Evolutionary conservation across 2,888 invertebrate genomes (phyloP).

Genomic region (Cecidostiba fungosa): DNA sequence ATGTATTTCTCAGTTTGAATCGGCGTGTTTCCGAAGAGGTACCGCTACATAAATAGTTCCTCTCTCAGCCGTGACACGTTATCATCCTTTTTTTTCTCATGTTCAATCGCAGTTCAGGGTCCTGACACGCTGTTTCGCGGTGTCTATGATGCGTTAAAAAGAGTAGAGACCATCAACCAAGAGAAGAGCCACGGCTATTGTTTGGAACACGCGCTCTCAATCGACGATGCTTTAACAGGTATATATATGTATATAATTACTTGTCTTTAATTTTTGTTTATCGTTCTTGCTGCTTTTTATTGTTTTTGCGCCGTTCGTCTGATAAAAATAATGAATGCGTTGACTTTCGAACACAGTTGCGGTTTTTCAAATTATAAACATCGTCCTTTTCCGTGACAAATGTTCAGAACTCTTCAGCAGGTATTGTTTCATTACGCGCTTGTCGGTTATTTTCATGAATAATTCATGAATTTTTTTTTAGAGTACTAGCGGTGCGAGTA

Average conservation of each 20-base stretch:
- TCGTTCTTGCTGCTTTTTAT: not conserved
- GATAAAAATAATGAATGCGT: not conserved
- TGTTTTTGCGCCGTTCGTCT: not conserved
- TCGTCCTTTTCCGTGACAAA: not conserved
- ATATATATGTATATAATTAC: constrained; percentile 7
- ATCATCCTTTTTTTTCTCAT: constrained; percentile 44
- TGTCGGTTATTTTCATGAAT: not conserved
- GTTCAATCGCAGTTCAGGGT: constrained; percentile 49
- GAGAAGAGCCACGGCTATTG: constrained; percentile 2
- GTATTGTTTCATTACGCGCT: not conserved
- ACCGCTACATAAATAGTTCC: not conserved
- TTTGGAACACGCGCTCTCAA: constrained; percentile 20
- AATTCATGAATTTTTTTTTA: not conserved
- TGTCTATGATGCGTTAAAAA: constrained; percentile 43
- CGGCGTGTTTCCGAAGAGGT: not conserved
- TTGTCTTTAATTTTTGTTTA: not conserved
- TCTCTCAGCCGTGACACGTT: constrained; percentile 6
- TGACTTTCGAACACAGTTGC: too few species aligned
- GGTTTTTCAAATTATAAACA: not conserved
- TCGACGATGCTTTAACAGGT: constrained; percentile 57
- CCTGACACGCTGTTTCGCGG: constrained; percentile 51
- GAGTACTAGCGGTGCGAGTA: not conserved
- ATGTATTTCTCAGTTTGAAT: constrained; percentile 32
- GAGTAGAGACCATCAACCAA: not conserved
- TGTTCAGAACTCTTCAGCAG: not conserved